A percentile compares a stretch with the other conserved stretches of the same genome.
These are phyloP conservation scores for Smutsia temminckii DNA, from an alignment of 2,797 vertebrate species.

Conservation along the genomic window DNA sequence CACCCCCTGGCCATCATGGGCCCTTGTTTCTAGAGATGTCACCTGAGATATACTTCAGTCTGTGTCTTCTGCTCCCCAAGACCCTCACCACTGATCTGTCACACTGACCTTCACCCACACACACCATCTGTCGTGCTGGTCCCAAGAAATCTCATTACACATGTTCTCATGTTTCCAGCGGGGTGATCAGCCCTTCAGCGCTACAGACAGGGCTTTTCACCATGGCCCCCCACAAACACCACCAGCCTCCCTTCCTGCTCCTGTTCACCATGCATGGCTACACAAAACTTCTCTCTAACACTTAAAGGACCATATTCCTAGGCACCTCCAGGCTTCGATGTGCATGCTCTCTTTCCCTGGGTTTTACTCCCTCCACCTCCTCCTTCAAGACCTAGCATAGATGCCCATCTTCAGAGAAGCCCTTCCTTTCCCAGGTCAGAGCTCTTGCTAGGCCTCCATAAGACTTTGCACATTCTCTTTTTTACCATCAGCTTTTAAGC, in stretches of 20 bases:
- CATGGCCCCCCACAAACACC: rapidly evolving
- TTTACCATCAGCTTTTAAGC: neutral
- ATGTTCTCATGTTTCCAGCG: too few relatives aligned
- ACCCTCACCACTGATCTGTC: neutral
- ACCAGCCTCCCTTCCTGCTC: neutral
- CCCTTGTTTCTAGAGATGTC: neutral
- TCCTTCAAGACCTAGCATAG: neutral
- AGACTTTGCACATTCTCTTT: neutral
- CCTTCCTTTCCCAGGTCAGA: neutral
- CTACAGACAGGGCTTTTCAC: rapidly evolving
- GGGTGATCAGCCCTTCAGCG: neutral
- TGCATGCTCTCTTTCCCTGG: neutral
- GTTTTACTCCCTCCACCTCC: too few relatives aligned
- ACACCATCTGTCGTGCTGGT: neutral
- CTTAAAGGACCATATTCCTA: neutral
- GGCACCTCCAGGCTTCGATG: too few relatives aligned
- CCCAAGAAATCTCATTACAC: neutral
- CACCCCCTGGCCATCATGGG: rapidly evolving
- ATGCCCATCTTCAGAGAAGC: neutral
- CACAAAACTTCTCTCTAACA: neutral
- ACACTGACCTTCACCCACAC: neutral
- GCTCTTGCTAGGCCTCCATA: neutral
- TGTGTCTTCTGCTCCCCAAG: neutral
- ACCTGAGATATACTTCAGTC: neutral
- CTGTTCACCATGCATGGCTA: rapidly evolving